Evolutionary conservation across 2,797 vertebrate genomes (phyloP).

Genomic region (Poeciliopsis turneri): DNA sequence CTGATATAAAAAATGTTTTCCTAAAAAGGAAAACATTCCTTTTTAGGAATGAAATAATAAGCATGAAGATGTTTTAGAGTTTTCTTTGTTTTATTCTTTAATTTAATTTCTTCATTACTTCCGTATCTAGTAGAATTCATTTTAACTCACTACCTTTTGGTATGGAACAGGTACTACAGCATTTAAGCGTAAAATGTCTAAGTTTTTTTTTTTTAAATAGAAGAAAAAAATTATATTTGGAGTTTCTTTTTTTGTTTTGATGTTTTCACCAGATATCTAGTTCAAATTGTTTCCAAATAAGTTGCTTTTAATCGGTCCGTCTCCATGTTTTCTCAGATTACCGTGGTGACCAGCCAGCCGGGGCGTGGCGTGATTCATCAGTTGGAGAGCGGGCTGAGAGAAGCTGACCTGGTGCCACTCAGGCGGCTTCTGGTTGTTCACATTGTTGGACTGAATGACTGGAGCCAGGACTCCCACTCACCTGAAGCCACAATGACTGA

Average conservation of each 20-base stretch:
- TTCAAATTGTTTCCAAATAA: conserved; percentile 6
- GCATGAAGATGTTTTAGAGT: neutral
- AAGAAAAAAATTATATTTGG: no score
- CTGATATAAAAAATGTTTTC: no score
- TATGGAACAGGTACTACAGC: neutral
- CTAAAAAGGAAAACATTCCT: no score
- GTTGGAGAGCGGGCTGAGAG: conserved; percentile 85
- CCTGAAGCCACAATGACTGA: conserved; percentile 60
- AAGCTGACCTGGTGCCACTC: conserved; percentile 82
- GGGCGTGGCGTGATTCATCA: conserved; percentile 78
- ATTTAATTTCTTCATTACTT: neutral
- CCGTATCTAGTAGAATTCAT: neutral
- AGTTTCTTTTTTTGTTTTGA: neutral
- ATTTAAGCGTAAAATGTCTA: neutral
- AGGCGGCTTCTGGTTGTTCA: conserved; percentile 87
- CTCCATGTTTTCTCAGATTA: conserved; percentile 79
- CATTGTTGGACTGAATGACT: conserved; percentile 67
- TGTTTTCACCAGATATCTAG: neutral
- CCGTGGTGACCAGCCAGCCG: conserved; percentile 86
- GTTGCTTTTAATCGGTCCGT: neutral
- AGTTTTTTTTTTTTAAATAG: no score
- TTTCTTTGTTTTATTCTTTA: neutral
- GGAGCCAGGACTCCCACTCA: conserved; percentile 50
- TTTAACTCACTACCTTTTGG: neutral
- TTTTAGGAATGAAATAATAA: neutral